Percentiles rank a stretch among this genome's conserved stretches.
Evolutionary conservation across 1,140 invertebrate genomes (phyloP).

Genomic region (Oryctes rhinoceros): DNA sequence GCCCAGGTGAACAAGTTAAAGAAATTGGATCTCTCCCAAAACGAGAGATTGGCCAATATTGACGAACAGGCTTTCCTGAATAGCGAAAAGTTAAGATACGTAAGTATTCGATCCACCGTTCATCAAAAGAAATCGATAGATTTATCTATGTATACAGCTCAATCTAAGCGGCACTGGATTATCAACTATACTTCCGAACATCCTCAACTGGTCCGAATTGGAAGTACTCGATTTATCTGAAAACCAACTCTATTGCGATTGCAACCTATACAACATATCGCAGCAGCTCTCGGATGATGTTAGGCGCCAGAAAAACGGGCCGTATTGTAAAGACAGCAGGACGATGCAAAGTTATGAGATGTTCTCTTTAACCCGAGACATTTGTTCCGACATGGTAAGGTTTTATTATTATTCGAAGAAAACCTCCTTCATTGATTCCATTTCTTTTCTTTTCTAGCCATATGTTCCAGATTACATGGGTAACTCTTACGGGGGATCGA

Average conservation of each 20-base stretch:
- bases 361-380: constrained; percentile 38
- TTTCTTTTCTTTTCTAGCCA: neutral
- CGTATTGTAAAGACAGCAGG: constrained; percentile 48
- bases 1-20: constrained; percentile 63
- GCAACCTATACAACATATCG: constrained; percentile 60
- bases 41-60: constrained; percentile 62
- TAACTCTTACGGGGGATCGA: neutral
- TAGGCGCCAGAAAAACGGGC: constrained; percentile 49
- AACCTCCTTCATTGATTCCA: neutral
- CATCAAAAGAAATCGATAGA: neutral
- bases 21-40: constrained; percentile 64
- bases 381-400: constrained; percentile 45
- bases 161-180: constrained; percentile 18
- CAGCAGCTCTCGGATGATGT: constrained; percentile 48
- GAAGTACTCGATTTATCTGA: constrained; percentile 62
- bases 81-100: constrained; percentile 64
- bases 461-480: constrained; percentile 2
- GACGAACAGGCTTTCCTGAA: constrained; percentile 64
- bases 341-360: constrained; percentile 7
- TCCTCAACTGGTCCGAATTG: constrained; percentile 50
- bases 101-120: constrained; percentile 51
- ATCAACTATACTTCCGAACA: constrained; percentile 14
- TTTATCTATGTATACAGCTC: neutral
- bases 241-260: constrained; percentile 70
- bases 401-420: neutral